Percentiles rank a stretch among this genome's conserved stretches.
phyloP scores from a whole-genome alignment of 1,140 invertebrate species.

The Achroia grisella region DNA sequence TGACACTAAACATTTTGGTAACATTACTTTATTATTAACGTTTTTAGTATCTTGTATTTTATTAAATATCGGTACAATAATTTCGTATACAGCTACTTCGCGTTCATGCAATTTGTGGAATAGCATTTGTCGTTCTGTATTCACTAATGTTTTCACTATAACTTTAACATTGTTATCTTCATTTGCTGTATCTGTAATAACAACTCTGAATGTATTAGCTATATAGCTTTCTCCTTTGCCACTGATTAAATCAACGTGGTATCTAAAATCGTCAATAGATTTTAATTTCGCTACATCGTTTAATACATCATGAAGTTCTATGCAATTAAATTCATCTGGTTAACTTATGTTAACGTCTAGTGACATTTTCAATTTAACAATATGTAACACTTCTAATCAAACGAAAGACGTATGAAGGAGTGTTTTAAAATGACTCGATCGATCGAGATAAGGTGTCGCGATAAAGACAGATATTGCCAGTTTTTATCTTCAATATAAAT shows the following conservation, averaged over 20 bases:
- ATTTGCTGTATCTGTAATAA: slow-evolving; percentile 33
- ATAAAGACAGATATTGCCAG: background rate
- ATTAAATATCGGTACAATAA: slow-evolving; percentile 38
- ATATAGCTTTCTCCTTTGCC: slow-evolving; percentile 52
- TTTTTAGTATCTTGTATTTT: slow-evolving; percentile 32
- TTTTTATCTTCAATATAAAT: too few species aligned
- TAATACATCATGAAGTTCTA: slow-evolving; percentile 50
- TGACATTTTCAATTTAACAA: slow-evolving; percentile 38
- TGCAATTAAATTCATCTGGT: slow-evolving; percentile 57
- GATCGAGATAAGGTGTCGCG: background rate
- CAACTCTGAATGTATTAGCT: slow-evolving; percentile 55
- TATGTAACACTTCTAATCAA: background rate
- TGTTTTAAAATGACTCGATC: background rate
- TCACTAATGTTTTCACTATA: slow-evolving; percentile 57
- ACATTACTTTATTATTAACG: slow-evolving; percentile 23
- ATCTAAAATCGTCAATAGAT: slow-evolving; percentile 40
- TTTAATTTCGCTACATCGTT: slow-evolving; percentile 33
- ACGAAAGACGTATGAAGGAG: background rate
- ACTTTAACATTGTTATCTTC: slow-evolving; percentile 34
- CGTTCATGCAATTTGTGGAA: slow-evolving; percentile 53
- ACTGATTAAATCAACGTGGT: slow-evolving; percentile 51
- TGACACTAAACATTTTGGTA: slow-evolving; percentile 39
- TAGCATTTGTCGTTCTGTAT: slow-evolving; percentile 48
- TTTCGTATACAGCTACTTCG: slow-evolving; percentile 44
- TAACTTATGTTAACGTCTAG: slow-evolving; percentile 62